Conservation (phyloP, 2,113 vertebrate genomes). For the Sceloporus tristichus region DNA sequence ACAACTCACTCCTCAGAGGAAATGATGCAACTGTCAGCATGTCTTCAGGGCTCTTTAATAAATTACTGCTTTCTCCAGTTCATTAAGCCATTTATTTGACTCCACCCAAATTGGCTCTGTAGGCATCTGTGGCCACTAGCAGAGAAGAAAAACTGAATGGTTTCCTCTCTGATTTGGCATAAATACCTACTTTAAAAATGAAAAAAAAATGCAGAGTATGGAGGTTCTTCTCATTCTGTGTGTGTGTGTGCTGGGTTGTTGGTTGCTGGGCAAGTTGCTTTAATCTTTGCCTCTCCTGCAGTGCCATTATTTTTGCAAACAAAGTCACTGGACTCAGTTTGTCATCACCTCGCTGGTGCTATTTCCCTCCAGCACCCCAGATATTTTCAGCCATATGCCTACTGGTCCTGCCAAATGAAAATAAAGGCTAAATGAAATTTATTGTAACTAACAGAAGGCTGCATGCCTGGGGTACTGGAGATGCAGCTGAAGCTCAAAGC, state of each 20-base stretch:
- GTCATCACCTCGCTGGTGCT: neutral
- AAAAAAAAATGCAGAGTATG: neutral
- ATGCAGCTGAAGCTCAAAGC: neutral
- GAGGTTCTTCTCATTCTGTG: neutral
- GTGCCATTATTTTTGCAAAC: neutral
- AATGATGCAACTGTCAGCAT: neutral
- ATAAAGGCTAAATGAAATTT: slow-evolving; percentile 33
- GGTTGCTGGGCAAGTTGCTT: neutral
- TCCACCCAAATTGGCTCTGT: neutral
- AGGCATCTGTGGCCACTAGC: neutral
- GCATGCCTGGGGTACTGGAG: neutral
- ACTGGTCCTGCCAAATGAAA: slow-evolving; percentile 22
- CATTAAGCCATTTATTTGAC: neutral
- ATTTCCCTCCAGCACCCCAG: neutral
- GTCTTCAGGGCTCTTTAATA: neutral
- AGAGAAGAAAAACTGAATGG: neutral
- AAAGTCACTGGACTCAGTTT: neutral
- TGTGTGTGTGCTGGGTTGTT: neutral
- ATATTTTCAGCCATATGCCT: slow-evolving; percentile 36
- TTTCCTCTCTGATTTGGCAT: neutral
- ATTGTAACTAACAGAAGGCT: slow-evolving; percentile 17
- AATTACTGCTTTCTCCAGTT: neutral
- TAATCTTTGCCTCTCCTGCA: neutral
- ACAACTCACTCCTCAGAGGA: neutral
- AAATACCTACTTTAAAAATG: neutral